Base-by-base conservation (phyloP, 2,888 invertebrate genomes). In the Poecilus cupreus region DNA sequence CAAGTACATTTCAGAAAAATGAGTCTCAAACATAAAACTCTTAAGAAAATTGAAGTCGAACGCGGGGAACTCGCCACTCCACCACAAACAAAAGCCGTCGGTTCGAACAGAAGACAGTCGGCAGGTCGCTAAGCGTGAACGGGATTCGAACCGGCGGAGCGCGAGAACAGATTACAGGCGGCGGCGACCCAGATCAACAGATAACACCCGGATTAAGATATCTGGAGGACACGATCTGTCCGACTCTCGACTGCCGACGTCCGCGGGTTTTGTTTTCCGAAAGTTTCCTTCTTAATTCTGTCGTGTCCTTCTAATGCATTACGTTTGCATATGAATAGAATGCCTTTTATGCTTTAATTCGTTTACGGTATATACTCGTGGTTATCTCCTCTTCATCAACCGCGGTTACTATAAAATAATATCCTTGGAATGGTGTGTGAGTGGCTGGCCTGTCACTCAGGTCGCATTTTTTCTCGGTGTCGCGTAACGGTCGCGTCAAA, bases 161-260 rank as follows among this genome's bases (percentile, higher is more conserved):
- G 85, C 39, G 84, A 85, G 84, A 84, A 83, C 84, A 85, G 85
- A 85, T 86, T 85, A 85, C 83, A 85, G 83, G 82, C 82, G 83
- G 84, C 84, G 83, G 84, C 84, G 83, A 77, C 81, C 80, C 77
- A 84, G 85, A 86, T 85, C 84, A 79, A 64, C 82, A 85, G 85
- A 86, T 86, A 86, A 85, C 84, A 85, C 78, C 77, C 77, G 82
- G 85, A 86, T 86, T 86, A 85, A 85, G 84, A 85, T 82, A 85
- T 86, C 85, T 82, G 81, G 82, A 82, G 83, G 83, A 84, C 81
- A 81, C 82, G 82, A 85, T 83, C 77, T 82, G 81, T 80, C 82
- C 75, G 78, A 81, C 49, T 79, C 72, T 76, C 51, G 60, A 68
- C 26, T 72, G 78, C 49, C 32, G 37, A 37, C 32, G 8, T 64